phyloP scores from a whole-genome alignment of 1,140 invertebrate species.

The Musca vetustissima region DNA sequence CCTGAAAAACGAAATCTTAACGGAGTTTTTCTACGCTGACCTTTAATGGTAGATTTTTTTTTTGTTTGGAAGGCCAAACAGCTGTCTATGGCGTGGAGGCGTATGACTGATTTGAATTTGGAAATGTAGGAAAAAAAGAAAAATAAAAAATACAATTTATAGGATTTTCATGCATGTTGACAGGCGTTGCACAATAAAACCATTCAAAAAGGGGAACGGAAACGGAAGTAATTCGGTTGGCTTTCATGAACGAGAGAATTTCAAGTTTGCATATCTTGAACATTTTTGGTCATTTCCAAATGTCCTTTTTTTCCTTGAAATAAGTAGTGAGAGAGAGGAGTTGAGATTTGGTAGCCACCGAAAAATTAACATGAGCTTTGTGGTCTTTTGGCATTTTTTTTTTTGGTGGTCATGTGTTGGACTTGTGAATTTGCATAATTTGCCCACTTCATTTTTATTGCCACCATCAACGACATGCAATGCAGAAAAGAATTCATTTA shows the following conservation, averaged over 20 bases:
- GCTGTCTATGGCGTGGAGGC: too few species aligned
- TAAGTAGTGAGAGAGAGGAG: background rate
- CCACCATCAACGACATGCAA: constrained; percentile 8
- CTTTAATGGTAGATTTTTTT: too few species aligned
- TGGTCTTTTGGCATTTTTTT: too few species aligned
- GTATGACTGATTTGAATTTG: too few species aligned
- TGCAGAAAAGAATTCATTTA: background rate
- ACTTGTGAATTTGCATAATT: constrained; percentile 16
- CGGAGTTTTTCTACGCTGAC: constrained; percentile 18
- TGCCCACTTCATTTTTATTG: constrained; percentile 2
- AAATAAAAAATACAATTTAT: constrained; percentile 14
- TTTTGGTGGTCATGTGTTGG: background rate
- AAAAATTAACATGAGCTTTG: constrained; percentile 7
- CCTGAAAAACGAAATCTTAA: constrained; percentile 23
- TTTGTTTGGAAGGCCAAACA: too few species aligned
- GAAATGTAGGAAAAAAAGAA: too few species aligned
- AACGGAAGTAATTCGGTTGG: constrained; percentile 22
- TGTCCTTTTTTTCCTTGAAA: background rate
- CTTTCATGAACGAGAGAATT: constrained; percentile 5
- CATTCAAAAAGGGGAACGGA: constrained; percentile 7
- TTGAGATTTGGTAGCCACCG: background rate
- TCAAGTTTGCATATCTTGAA: constrained; percentile 15
- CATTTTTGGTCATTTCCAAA: background rate
- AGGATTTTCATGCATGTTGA: constrained; percentile 22
- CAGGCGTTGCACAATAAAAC: constrained; percentile 21